Conservation (phyloP, 2,888 invertebrate species). For the Nemoura dubitans region DNA sequence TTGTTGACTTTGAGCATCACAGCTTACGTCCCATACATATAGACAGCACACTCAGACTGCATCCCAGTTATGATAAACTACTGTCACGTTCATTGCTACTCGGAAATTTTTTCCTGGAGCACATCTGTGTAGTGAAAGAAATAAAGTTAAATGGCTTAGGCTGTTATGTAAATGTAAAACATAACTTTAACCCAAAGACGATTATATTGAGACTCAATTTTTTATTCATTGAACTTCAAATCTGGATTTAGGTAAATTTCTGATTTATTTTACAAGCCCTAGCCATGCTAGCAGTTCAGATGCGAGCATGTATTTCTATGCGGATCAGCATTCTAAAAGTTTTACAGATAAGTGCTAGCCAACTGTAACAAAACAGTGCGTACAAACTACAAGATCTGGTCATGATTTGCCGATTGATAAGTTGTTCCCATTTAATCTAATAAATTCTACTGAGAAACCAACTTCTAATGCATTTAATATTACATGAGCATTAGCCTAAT, state of each 20-base stretch:
- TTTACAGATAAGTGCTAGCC: not conserved
- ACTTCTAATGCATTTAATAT: not conserved
- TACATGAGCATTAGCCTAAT: not conserved
- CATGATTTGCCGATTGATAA: not conserved
- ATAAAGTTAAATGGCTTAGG: too few species aligned
- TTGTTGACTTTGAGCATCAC: slow-evolving; percentile 26
- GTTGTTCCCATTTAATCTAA: not conserved
- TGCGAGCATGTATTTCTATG: not conserved
- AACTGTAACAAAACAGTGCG: not conserved
- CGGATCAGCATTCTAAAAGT: not conserved
- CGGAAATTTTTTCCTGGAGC: too few species aligned
- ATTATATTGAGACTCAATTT: not conserved
- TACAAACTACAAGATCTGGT: not conserved
- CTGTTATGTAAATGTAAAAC: not conserved
- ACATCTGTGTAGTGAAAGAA: too few species aligned
- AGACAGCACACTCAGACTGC: not conserved
- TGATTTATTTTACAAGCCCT: not conserved
- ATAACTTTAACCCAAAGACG: not conserved
- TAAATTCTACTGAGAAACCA: not conserved
- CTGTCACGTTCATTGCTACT: too few species aligned
- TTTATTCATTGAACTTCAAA: not conserved
- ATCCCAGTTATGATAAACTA: not conserved
- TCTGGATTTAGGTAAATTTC: not conserved
- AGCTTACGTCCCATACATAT: not conserved
- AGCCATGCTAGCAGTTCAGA: not conserved